Percentiles rank a stretch among this genome's conserved stretches.
phyloP scores from a whole-genome alignment of 1,140 invertebrate species.

The Galendromus occidentalis region DNA sequence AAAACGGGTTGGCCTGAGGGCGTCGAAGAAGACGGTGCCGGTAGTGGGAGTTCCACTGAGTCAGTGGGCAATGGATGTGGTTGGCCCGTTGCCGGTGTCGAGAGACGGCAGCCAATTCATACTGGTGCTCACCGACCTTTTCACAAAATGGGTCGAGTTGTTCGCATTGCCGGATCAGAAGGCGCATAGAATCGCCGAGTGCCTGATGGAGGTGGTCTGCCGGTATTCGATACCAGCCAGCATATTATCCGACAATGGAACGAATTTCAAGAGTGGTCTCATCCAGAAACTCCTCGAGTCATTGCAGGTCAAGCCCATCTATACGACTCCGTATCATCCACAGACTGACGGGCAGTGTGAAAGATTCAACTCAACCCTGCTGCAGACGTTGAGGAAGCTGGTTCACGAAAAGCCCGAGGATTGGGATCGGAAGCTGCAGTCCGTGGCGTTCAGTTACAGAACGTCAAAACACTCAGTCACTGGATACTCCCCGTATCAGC shows the following conservation, averaged over 20 bases:
- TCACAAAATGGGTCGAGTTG: slow-evolving; percentile 20
- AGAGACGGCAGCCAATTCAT: slow-evolving; percentile 17
- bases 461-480: slow-evolving; percentile 27
- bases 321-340: slow-evolving; percentile 21
- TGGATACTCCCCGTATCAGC: slow-evolving; percentile 26
- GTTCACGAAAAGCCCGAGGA: slow-evolving; percentile 23
- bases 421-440: slow-evolving; percentile 29
- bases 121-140: slow-evolving; percentile 19
- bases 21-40: too few relatives aligned
- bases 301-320: slow-evolving; percentile 19
- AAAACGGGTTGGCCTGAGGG: too few relatives aligned
- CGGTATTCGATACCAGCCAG: too few relatives aligned
- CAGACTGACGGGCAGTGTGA: slow-evolving; percentile 23
- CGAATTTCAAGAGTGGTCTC: background rate
- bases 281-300: slow-evolving; percentile 17
- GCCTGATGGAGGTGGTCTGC: too few relatives aligned
- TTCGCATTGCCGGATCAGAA: too few relatives aligned
- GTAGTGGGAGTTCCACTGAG: too few relatives aligned
- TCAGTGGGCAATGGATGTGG: slow-evolving; percentile 14
- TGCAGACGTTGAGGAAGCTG: slow-evolving; percentile 22
- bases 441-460: slow-evolving; percentile 30
- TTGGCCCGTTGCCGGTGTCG: slow-evolving; percentile 17
- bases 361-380: slow-evolving; percentile 20
- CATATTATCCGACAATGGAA: too few relatives aligned
- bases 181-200: too few relatives aligned